Conservation (phyloP, 2,797 vertebrate genomes). For the Gobionotothen gibberifrons region DNA sequence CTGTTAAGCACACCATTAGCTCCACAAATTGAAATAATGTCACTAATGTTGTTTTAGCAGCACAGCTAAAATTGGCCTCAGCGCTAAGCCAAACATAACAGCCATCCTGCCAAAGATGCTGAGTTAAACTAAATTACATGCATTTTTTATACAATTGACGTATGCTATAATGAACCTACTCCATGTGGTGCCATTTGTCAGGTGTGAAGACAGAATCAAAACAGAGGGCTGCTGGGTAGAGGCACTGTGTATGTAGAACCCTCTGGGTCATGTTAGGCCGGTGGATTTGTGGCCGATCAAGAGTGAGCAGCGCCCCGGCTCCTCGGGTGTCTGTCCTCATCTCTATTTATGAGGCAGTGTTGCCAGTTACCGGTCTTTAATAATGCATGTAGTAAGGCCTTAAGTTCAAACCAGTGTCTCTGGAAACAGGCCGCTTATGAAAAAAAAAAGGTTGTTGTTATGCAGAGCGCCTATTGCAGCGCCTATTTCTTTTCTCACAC, state of each 20-base stretch:
- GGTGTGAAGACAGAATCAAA: constrained; percentile 32
- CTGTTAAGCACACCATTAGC: constrained; percentile 48
- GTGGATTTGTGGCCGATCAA: constrained; percentile 74
- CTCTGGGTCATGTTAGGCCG: constrained; percentile 70
- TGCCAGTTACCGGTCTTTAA: constrained; percentile 83
- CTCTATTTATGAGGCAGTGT: constrained; percentile 82
- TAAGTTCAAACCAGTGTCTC: constrained; percentile 79
- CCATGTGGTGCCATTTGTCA: constrained; percentile 40
- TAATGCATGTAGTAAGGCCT: constrained; percentile 82
- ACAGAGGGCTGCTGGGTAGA: constrained; percentile 24
- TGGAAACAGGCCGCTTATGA: constrained; percentile 69
- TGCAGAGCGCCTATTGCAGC: constrained; percentile 65
- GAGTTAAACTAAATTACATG: constrained; percentile 29
- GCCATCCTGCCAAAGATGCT: constrained; percentile 20
- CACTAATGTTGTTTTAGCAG: constrained; percentile 44
- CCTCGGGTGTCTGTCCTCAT: constrained; percentile 77
- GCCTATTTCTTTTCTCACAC: constrained; percentile 49
- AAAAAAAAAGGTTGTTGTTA: constrained; percentile 69
- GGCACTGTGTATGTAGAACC: constrained; percentile 46
- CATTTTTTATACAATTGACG: constrained; percentile 33
- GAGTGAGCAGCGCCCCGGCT: constrained; percentile 69
- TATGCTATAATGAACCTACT: constrained; percentile 23
- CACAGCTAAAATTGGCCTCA: constrained; percentile 5
- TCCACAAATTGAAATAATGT: constrained; percentile 31
- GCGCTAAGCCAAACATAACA: constrained; percentile 28